A percentile compares a stretch with the other conserved stretches of the same genome.
These are phyloP conservation scores for Philotrypesis tridentata DNA, from an alignment of 1,140 invertebrate species.

Conservation along the genomic window DNA sequence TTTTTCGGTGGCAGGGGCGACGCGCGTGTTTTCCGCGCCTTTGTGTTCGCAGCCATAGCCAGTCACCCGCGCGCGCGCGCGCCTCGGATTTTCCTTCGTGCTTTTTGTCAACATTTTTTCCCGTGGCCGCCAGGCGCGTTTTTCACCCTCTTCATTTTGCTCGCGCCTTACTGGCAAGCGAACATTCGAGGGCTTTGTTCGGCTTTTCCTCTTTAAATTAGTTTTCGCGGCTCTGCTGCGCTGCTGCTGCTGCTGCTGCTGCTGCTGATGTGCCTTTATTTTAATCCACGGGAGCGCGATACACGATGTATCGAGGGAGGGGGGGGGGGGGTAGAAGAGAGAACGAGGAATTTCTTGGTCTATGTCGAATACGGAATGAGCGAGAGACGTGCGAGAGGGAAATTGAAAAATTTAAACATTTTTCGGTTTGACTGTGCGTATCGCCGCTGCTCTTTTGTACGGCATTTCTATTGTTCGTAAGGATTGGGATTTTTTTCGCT, in stretches of 20 bases:
- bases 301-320: neutral
- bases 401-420: neutral
- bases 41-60: too few relatives aligned
- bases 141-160: neutral
- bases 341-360: neutral
- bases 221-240: neutral
- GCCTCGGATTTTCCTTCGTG: neutral
- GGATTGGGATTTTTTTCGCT: neutral
- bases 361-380: neutral
- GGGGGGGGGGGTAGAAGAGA: too few relatives aligned
- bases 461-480: neutral
- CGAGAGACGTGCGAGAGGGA: neutral
- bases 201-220: neutral
- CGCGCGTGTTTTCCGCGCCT: neutral
- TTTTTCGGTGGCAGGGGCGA: neutral
- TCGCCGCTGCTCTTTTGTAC: neutral
- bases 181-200: neutral
- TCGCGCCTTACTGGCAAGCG: neutral
- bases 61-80: neutral
- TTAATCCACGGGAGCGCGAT: neutral
- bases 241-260: too few relatives aligned
- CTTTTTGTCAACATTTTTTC: neutral
- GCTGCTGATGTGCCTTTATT: neutral
- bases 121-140: too few relatives aligned
- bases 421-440: neutral